phyloP scores from a whole-genome alignment of 2,888 invertebrate species.

The Sialis fuliginosa region DNA sequence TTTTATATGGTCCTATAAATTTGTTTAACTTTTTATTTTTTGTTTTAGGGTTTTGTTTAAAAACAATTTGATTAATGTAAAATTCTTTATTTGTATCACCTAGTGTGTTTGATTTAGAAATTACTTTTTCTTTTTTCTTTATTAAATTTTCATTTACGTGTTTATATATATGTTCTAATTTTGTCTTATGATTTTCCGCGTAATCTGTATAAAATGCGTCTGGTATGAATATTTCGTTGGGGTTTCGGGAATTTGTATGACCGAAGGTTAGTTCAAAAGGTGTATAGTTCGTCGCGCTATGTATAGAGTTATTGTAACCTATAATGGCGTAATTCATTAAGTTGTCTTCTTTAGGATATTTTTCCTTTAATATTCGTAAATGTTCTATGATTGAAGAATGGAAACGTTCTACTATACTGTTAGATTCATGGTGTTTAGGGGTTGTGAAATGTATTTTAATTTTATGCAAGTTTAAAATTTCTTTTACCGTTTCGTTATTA shows the following conservation, averaged over 20 bases:
- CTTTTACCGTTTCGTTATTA: slow-evolving; percentile 1
- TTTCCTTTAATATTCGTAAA: not conserved
- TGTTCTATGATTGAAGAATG: slow-evolving; percentile 1
- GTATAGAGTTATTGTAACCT: slow-evolving; percentile 1
- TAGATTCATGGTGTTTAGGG: slow-evolving; percentile 1
- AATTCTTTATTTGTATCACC: not conserved
- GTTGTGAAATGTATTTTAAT: slow-evolving; percentile 3
- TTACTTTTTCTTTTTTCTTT: not conserved
- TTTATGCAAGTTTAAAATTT: not conserved
- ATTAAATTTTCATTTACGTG: not conserved
- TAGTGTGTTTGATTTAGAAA: not conserved
- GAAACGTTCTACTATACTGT: not conserved
- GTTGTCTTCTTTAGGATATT: not conserved
- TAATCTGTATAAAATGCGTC: not conserved
- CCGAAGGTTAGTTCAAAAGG: not conserved
- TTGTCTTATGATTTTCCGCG: not conserved
- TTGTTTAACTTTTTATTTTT: not conserved
- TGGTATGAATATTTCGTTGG: not conserved
- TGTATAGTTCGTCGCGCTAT: not conserved
- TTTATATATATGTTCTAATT: not conserved
- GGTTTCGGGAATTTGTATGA: not conserved
- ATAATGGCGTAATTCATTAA: slow-evolving; percentile 1
- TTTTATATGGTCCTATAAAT: not conserved
- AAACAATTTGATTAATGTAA: not conserved
- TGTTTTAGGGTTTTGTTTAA: not conserved